Base-by-base conservation (phyloP, 2,113 vertebrate species). In the Pelmatolapia mariae region DNA sequence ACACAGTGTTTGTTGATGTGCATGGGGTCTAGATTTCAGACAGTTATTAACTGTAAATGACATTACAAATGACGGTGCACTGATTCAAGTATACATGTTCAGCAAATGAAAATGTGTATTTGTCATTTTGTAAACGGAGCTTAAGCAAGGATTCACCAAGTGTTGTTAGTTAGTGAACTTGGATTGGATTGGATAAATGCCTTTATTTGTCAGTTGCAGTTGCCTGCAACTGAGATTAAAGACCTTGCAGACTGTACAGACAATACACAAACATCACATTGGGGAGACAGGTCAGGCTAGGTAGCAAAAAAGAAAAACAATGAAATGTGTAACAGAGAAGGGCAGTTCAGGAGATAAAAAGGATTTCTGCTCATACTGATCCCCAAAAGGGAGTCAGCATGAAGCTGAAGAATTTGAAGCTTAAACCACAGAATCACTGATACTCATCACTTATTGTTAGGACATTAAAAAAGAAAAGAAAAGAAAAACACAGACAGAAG, bases 301-400 rank as follows among this genome's bases (percentile, higher is more conserved):
- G 7, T 57, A 57, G 12, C 4, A 57, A 26, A 57, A 57, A 57
- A 1, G 54, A 26, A 57, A 26, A 8, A 57, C 24, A 26, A 57
- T 57, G 24, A 57, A 26, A 57, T 57, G 7, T 57, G 24, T 26
- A 57, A 57, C 54, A 26, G 24, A 57, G 22, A 57, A 57, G 7
- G 54, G 12, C 4, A 26, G 24, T 57, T 0, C 54, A 57, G 54
- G 12, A 15, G 54, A 57, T 57, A 57, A 57, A 57, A 57, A 57
- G 0, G 15, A 3, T 26, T 57, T 26, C 24, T 57, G 7, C 54
- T 57, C 24, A 57, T 57, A 26, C 0, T 57, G 54, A 57, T 57
- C 54, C 54, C 54, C 54, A 57, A 57, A 57, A 8, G 24, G 24
- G 54, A 54, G n/a, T 54, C 53, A 54, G 10, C n/a, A 54, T 54